These are phyloP conservation scores for Tamandua tetradactyla DNA, from an alignment of 2,797 vertebrate genomes.

Conservation along the genomic window DNA sequence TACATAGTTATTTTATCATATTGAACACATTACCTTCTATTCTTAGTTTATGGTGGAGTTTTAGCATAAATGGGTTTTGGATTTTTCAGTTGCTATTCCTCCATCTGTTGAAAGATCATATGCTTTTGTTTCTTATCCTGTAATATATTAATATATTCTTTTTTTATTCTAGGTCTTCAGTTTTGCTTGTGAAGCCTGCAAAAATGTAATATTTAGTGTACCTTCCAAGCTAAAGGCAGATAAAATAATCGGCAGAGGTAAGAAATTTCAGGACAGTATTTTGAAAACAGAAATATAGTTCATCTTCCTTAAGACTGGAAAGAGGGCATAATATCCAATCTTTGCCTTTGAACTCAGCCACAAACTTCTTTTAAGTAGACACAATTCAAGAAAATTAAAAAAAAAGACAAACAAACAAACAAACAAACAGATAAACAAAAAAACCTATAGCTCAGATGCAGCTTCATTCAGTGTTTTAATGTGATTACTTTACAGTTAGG, in stretches of 20 bases:
- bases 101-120: not conserved
- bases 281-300: not conserved
- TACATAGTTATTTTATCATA: not conserved
- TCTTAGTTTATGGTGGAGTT: not conserved
- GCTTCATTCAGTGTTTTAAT: no score
- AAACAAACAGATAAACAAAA: no score
- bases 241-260: constrained; percentile 89
- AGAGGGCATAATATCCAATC: not conserved
- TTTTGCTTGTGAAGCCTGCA: constrained; percentile 86
- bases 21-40: not conserved
- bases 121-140: not conserved
- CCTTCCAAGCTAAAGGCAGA: constrained; percentile 83
- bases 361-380: not conserved
- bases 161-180: constrained; percentile 83
- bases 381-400: not conserved
- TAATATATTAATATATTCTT: constrained; percentile 39
- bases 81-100: not conserved
- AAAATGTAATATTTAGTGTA: constrained; percentile 80
- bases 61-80: not conserved
- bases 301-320: not conserved
- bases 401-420: no score
- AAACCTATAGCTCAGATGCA: no score
- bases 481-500: no score
- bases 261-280: constrained; percentile 63
- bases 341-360: not conserved